Evolutionary conservation across 2,888 invertebrate genomes (phyloP), one percentile per base, ranked within the genome.

Genomic region (Morinoia aosen): DNA sequence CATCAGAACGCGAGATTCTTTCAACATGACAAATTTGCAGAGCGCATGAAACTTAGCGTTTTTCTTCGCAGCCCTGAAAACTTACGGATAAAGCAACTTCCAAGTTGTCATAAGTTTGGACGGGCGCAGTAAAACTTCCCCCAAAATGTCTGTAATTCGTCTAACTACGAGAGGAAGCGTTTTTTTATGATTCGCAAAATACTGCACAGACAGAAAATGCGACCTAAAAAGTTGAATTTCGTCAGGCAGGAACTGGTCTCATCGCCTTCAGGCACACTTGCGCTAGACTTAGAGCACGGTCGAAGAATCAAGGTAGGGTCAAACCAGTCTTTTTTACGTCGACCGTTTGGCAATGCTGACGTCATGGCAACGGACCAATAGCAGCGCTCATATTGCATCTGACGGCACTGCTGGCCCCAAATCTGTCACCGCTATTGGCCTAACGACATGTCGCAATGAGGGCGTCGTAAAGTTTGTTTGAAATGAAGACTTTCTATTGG

Each of bases 111-210:
- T 76, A 76, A 76, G 76, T 76, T 76, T 33, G 76, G 76, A 76
- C 76, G 76, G 76, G 25, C 76, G 76, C 33, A 16, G 14, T 25
- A 33, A 76, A 76, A 76, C 76, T 76, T 76, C 33, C 76, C 16
- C 25, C 76, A 76, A 76, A 76, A 76, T 76, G 76, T 76, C 76
- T 76, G 76, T 76, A 76, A 76, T 76, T 76, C 76, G 76, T 76
- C 76, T 76, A 76, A 76, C 76, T 76, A 76, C 76, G 7, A 76
- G 76, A 61, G 76, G 76, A 76, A 76, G 76, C 33, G 64, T 76
- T 76, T 76, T 76, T 76, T 76, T 48, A 48, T 76, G 76, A 8
- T 25, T 76, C 25, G 19, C 76, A 76, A 33, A 76, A 76, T 76
- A 8, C 76, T 76, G 76, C 76, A 76, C 76, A 76, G 76, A 76